Conservation (phyloP, 2,797 vertebrate genomes). For the Urophycis tenuis region DNA sequence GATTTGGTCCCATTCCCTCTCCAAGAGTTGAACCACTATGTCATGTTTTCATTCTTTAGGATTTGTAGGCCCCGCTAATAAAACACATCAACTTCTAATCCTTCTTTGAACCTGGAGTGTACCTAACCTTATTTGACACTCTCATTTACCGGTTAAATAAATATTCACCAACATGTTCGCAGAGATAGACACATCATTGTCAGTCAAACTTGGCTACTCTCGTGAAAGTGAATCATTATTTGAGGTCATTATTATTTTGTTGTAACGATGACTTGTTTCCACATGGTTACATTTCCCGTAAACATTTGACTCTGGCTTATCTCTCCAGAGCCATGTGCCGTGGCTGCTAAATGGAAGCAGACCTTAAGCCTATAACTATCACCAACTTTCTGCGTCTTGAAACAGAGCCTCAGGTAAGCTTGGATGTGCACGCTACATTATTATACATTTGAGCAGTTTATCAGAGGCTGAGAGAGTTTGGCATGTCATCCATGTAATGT, state of each 20-base stretch:
- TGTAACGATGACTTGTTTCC: not conserved
- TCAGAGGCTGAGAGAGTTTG: not conserved
- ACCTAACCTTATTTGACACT: not conserved
- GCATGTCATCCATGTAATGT: not conserved
- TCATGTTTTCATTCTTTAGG: not conserved
- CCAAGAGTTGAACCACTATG: not conserved
- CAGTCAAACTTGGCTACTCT: not conserved
- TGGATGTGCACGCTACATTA: not conserved
- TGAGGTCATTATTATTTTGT: not conserved
- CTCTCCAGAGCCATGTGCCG: not conserved
- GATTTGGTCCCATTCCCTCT: not conserved
- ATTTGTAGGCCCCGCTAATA: not conserved
- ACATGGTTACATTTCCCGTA: not conserved
- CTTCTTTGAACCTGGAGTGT: not conserved
- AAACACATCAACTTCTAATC: not conserved
- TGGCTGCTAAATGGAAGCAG: not conserved
- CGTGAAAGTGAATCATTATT: not conserved
- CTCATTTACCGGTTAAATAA: not conserved
- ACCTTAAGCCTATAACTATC: not conserved
- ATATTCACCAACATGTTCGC: not conserved
- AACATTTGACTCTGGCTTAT: not conserved
- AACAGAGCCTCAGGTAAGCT: not conserved
- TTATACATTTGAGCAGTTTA: not conserved
- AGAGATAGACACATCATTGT: constrained; percentile 2
- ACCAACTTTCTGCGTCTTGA: not conserved